A percentile compares a stretch with the other conserved stretches of the same genome.
Evolutionary conservation across 92 coral and sea anemone species (phyloP).

Genomic region (Porites divaricata): DNA sequence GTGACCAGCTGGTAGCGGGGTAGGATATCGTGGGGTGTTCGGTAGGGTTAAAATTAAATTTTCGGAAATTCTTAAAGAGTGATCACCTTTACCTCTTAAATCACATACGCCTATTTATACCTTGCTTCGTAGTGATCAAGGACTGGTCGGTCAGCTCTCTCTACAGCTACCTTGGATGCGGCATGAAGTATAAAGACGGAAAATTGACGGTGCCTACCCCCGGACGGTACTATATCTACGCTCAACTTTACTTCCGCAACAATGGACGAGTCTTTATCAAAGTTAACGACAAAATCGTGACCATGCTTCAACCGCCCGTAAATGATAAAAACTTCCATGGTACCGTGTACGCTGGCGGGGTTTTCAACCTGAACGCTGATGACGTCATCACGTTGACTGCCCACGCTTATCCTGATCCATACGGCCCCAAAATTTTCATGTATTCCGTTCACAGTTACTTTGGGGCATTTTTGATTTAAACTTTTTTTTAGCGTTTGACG

Average conservation of each 20-base stretch:
- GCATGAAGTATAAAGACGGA: not conserved
- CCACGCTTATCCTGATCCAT: not conserved
- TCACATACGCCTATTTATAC: too few relatives aligned
- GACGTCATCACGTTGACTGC: not conserved
- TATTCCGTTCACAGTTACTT: not conserved
- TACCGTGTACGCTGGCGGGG: too few relatives aligned
- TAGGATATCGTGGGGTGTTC: too few relatives aligned
- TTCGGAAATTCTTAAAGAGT: too few relatives aligned
- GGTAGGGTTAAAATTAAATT: too few relatives aligned
- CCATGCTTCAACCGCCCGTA: not conserved
- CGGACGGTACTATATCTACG: slow-evolving; percentile 3
- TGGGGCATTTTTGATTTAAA: not conserved
- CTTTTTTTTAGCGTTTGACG: not conserved
- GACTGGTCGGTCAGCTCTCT: not conserved
- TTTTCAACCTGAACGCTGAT: too few relatives aligned
- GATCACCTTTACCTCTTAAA: too few relatives aligned
- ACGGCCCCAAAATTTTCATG: not conserved
- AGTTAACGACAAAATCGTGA: not conserved
- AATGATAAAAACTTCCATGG: not conserved
- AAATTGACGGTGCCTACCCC: not conserved
- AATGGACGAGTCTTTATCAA: not conserved
- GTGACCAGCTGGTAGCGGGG: too few relatives aligned
- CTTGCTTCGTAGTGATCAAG: not conserved
- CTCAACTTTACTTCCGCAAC: not conserved
- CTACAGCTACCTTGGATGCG: not conserved